Evolutionary conservation across 2,888 invertebrate genomes (phyloP), one percentile per base, ranked within the genome.

Genomic region (Dendrolimus pini): DNA sequence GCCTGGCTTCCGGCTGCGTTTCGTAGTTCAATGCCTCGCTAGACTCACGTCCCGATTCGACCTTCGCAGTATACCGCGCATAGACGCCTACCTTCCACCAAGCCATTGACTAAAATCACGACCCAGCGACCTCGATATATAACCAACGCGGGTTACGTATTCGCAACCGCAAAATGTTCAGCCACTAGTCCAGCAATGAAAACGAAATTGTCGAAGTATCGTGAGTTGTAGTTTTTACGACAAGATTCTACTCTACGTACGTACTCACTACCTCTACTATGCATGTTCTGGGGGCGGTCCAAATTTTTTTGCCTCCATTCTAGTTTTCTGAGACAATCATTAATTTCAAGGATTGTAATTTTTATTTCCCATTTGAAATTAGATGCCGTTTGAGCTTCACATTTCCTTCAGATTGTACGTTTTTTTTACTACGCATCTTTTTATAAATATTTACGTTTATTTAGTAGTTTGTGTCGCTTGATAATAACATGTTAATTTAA

Each of bases 11-110:
- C 87, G 85, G 82, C 79, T 78, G 70, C 77, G 79, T 78, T 79
- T 77, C 77, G 77, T 79, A 82, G 87, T 87, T 87, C 86, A 87
- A 83, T 83, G 87, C 75, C 86, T 85, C 75, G 68, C 63, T 71
- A 79, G 72, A 76, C 72, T 47, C 67, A 67, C 70, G 74, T 72
- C 74, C 74, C 67, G 72, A 69, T 65, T 62, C 75, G 84, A 82
- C 85, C 86, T 85, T 86, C 82, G 74, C 61, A 64, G 59, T 63
- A 73, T 77, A 75, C 65, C 66, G 68, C 72, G 68, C 72, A 71
- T 73, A 69, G 64, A 65, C 59, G 54, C 55, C 57, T 30, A 52
- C 54, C 55, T 18, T 57, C 55, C 61, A 64, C 58, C 54, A 60
- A 57, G 42, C 54, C 18, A 61, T 42, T 7, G 9, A 58, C 58